phyloP scores from a whole-genome alignment of 53 echinoderm and acorn worm genomes.

The Temnopleurus reevesii region DNA sequence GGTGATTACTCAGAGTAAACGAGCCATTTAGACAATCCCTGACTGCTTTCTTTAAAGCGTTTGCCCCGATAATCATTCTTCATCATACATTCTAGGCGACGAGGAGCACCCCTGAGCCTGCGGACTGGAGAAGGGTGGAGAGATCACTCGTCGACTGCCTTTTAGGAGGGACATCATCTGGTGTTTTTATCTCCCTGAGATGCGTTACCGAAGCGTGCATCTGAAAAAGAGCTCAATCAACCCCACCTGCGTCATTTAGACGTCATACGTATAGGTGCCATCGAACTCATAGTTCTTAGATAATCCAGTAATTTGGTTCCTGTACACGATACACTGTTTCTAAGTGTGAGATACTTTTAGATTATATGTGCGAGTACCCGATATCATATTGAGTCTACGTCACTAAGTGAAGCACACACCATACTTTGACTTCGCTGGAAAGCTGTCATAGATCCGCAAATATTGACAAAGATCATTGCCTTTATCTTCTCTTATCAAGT shows the following conservation, averaged over 20 bases:
- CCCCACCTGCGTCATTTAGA: slow-evolving; percentile 16
- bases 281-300: not conserved
- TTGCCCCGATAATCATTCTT: not conserved
- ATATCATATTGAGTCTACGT: no score
- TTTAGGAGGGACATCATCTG: not conserved
- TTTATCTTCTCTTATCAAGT: no score
- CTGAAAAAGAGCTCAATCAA: not conserved
- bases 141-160: not conserved
- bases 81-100: not conserved
- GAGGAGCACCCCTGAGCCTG: not conserved
- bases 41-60: not conserved
- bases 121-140: not conserved
- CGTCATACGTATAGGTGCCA: slow-evolving; percentile 7
- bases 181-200: not conserved
- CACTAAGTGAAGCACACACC: no score
- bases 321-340: not conserved
- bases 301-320: not conserved
- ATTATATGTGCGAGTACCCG: no score
- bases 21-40: not conserved
- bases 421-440: not conserved
- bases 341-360: no score
- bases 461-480: not conserved
- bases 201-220: not conserved
- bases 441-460: not conserved
- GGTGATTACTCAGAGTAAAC: slow-evolving; percentile 45